phyloP scores from a whole-genome alignment of 2,888 invertebrate species.

The Agonopterix heracliana region DNA sequence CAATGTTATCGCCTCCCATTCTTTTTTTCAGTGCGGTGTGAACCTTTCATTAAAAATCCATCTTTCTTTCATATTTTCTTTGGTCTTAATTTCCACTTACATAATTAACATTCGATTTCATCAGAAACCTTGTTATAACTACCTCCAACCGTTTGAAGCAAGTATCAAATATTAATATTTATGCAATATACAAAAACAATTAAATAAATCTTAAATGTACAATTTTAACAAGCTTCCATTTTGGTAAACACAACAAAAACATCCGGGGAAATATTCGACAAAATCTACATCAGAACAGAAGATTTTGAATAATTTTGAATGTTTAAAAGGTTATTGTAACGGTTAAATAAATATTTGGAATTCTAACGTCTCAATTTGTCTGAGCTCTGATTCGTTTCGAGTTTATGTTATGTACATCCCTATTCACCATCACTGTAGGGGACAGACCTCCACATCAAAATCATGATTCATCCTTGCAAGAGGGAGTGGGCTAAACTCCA shows the following conservation, averaged over 20 bases:
- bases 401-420: background rate
- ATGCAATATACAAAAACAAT: too few species aligned
- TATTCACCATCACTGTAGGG: background rate
- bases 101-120: too few species aligned
- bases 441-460: too few species aligned
- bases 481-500: too few species aligned
- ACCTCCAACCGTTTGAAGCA: background rate
- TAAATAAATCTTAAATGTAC: background rate
- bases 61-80: too few species aligned
- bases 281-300: background rate
- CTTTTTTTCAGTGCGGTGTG: too few species aligned
- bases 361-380: slow-evolving; percentile 19
- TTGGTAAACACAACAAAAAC: background rate
- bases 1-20: too few species aligned
- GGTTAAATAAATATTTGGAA: slow-evolving; percentile 29
- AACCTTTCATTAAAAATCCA: too few species aligned
- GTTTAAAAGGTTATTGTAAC: slow-evolving; percentile 14
- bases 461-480: too few species aligned
- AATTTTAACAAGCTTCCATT: background rate
- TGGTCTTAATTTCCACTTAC: too few species aligned
- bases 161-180: background rate
- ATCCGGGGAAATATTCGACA: background rate
- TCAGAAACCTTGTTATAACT: too few species aligned
- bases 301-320: slow-evolving; percentile 14
- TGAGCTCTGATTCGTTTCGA: slow-evolving; percentile 7